A percentile compares a stretch with the other conserved stretches of the same genome.
These are phyloP conservation scores for Girardia tigrina DNA, from an alignment of 2,888 invertebrate species.

Conservation along the genomic window DNA sequence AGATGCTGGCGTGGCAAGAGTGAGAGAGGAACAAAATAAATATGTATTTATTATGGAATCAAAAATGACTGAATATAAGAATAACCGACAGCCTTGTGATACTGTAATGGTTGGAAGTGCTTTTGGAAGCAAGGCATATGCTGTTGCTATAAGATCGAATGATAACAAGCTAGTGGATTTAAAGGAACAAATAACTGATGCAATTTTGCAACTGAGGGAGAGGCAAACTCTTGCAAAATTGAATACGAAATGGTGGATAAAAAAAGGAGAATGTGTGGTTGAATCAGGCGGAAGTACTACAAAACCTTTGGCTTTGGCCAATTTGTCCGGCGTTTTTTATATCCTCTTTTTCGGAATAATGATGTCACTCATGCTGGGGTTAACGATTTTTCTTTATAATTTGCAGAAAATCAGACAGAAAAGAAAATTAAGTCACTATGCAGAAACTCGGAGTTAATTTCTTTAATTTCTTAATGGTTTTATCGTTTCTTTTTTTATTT, in stretches of 20 bases:
- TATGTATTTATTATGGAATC: slow-evolving; percentile 39
- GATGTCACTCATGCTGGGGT: slow-evolving; percentile 28
- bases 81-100: slow-evolving; percentile 35
- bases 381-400: slow-evolving; percentile 6
- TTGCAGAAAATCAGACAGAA: slow-evolving; percentile 14
- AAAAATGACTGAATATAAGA: slow-evolving; percentile 37
- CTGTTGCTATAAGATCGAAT: slow-evolving; percentile 20
- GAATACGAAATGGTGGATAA: slow-evolving; percentile 34
- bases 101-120: slow-evolving; percentile 36
- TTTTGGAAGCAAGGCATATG: slow-evolving; percentile 33
- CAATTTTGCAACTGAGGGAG: slow-evolving; percentile 33
- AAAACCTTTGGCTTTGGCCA: slow-evolving; percentile 32
- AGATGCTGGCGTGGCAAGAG: slow-evolving; percentile 32
- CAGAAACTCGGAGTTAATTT: background rate
- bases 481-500: background rate
- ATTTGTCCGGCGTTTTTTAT: slow-evolving; percentile 34
- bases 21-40: slow-evolving; percentile 38
- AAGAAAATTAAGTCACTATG: background rate
- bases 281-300: background rate
- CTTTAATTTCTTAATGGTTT: background rate
- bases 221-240: slow-evolving; percentile 24
- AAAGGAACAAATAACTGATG: slow-evolving; percentile 31
- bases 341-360: slow-evolving; percentile 32
- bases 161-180: background rate
- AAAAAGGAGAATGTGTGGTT: slow-evolving; percentile 31